Conservation (phyloP, 2,888 invertebrate genomes). For the Chrysolina americana region DNA sequence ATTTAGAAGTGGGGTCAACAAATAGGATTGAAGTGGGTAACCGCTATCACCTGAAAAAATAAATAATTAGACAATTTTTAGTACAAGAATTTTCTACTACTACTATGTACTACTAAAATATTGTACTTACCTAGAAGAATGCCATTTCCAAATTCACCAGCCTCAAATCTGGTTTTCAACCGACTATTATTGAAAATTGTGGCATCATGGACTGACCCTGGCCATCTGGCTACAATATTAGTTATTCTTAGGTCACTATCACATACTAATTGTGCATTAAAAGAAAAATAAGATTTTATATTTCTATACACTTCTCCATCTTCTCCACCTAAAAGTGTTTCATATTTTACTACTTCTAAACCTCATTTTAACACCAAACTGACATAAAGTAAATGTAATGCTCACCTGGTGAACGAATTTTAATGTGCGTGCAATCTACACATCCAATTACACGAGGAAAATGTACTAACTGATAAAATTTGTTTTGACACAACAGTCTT, state of each 20-base stretch:
- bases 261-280: conserved; percentile 24
- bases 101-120: neutral
- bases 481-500: neutral
- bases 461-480: conserved; percentile 20
- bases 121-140: conserved; percentile 28
- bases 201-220: conserved; percentile 33
- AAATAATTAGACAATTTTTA: neutral
- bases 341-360: too few species aligned
- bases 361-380: too few species aligned
- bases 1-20: neutral
- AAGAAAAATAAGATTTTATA: conserved; percentile 23
- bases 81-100: neutral
- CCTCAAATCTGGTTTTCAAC: conserved; percentile 26
- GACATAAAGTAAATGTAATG: neutral
- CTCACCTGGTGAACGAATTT: conserved; percentile 18
- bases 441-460: conserved; percentile 24
- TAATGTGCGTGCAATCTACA: conserved; percentile 29
- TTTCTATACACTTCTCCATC: conserved; percentile 29
- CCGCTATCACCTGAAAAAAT: neutral
- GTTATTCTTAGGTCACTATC: conserved; percentile 9
- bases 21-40: neutral
- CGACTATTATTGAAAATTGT: conserved; percentile 33
- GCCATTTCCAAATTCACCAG: conserved; percentile 23
- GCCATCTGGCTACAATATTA: conserved; percentile 32
- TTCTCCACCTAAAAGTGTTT: conserved; percentile 1